Evolutionary conservation across 2,113 vertebrate genomes (phyloP).

Genomic region (Strix aluco): DNA sequence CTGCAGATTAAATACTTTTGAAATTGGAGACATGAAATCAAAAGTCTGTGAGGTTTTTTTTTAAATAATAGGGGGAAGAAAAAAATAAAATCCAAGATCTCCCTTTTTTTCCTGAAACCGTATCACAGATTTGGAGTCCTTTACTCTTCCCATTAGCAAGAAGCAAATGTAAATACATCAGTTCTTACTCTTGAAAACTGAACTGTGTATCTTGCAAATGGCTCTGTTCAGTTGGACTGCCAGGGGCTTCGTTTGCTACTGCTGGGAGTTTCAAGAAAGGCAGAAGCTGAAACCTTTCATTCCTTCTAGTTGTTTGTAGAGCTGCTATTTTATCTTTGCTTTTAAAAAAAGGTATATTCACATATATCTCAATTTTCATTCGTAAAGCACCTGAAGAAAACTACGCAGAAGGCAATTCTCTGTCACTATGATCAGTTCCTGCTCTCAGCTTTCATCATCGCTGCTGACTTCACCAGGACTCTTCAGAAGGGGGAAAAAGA

Average conservation of each 20-base stretch:
- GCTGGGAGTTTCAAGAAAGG: background rate
- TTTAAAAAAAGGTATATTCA: background rate
- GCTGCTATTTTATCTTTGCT: background rate
- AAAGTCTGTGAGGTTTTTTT: background rate
- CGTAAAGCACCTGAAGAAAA: background rate
- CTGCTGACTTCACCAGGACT: background rate
- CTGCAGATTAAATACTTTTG: background rate
- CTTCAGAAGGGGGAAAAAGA: background rate
- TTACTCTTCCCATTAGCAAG: background rate
- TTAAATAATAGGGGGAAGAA: fast-evolving
- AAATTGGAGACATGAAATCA: background rate
- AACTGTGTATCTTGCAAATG: background rate
- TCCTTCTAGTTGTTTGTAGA: background rate
- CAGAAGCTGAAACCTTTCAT: background rate
- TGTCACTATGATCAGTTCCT: background rate
- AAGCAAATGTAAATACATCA: background rate
- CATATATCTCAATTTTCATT: background rate
- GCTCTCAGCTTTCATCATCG: background rate
- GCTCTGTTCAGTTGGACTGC: background rate
- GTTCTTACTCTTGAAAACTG: background rate
- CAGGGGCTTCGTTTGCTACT: background rate
- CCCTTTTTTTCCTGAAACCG: background rate
- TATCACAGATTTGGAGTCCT: background rate
- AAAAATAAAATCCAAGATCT: background rate
- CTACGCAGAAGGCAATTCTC: background rate